Evolutionary conservation across 2,113 vertebrate genomes (phyloP).

Genomic region (Camelus bactrianus): DNA sequence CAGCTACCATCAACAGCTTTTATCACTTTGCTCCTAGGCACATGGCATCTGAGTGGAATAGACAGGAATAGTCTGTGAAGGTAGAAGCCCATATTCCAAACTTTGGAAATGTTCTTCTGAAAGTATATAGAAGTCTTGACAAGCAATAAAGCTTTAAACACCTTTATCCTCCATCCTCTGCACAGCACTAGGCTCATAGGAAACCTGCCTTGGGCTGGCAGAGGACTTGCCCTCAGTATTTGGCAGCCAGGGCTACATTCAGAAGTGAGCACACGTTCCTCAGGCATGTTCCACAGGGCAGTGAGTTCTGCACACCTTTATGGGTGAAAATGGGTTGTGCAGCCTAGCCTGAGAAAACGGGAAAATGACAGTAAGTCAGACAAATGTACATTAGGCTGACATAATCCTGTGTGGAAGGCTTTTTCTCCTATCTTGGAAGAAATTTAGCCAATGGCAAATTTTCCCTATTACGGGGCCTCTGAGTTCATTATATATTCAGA

Average conservation of each 20-base stretch:
- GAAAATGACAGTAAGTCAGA: neutral
- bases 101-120: neutral
- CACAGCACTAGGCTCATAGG: rapidly evolving
- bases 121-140: neutral
- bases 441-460: neutral
- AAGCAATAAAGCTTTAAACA: neutral
- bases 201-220: neutral
- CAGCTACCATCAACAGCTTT: neutral
- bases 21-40: neutral
- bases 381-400: neutral
- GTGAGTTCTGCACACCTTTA: neutral
- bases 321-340: neutral
- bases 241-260: neutral
- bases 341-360: neutral
- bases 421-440: neutral
- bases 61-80: neutral
- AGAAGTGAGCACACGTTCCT: neutral
- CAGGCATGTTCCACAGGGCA: neutral
- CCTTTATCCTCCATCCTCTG: neutral
- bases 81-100: neutral
- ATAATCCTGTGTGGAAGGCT: neutral
- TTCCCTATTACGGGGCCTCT: neutral
- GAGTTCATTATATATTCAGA: neutral
- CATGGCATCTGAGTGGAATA: neutral
- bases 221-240: neutral